Base-by-base conservation (phyloP, 1,140 invertebrate genomes). In the Drosophila mojavensis region DNA sequence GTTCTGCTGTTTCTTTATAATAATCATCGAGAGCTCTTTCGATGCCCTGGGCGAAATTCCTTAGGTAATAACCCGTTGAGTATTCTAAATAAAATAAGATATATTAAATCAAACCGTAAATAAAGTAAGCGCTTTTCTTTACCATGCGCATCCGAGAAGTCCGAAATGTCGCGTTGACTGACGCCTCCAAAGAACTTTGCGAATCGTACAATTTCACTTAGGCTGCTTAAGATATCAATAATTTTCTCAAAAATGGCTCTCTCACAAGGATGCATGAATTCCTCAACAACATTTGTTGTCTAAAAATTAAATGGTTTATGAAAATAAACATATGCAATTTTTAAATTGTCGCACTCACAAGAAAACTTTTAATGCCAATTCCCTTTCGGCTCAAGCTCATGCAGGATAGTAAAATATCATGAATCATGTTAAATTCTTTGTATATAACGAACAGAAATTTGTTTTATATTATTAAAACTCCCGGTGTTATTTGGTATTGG, bases 21-120 rank as follows among this genome's bases (percentile, higher is more conserved):
- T 94, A 95, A n/a, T 94, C 93, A 60, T 94, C 91, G 4, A 95
- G 90, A 0, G 94, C 93, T 65, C 93, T 81, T 56, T 94, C 93
- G 58, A 95, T 92, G 9, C 95, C 95, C 90, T 94, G 93, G 24
- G 94, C 94, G 65, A 95, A 93, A 43, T 94, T 94, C 75, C 93
- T 93, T 20, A 95, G 81, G 81, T 96, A 96, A 17, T 94, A 77
- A 3, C 95, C 94, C 60, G 90, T 43, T 5, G 43, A 55, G 30
- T 28, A 60, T 28, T 77, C 76, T 88, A 2, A 0, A 33, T 58
- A 28, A 48, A 5, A 47, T 7, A 33, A 24, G 6, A 30, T 6
- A 10, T n/a, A 11, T 43, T 11, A 47, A 48, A 39, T 41, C 2
- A 51, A 50, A 10, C 26, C 51, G 66, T 15, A 58, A 39, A 41